Evolutionary conservation across 1,140 invertebrate species (phyloP), one percentile per base, ranked within the genome.

Genomic region (Capitella teleta): DNA sequence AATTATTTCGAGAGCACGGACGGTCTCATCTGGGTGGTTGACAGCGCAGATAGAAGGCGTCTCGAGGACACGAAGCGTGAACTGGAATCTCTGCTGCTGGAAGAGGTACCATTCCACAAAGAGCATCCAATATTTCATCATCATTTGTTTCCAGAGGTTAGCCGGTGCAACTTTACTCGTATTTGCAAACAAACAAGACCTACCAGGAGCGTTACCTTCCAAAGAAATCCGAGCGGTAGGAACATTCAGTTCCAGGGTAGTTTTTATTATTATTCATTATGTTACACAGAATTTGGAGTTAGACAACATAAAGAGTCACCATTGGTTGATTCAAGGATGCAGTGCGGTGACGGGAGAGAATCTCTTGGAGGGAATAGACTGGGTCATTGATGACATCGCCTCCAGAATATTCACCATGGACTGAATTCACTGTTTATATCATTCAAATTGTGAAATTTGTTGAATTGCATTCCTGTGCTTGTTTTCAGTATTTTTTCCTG

Each of bases 1-100:
- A 98, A 98, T 74, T 98, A 98, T 70, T 99, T 98, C 75, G 94
- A 98, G 73, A 85, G 84, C 57, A 98, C 95, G 5, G 95, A 99
- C 79, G 94, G 92, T 12, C 75, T 99, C 2, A 84, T 96, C n/a
- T 99, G 94, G 94, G 95, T 99, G 5, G 93, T 98, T n/a, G 95
- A 98, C 68, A 94, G 91, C 74, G 90, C 90, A 0, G 95, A 98
- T 72, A 82, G 82, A 61, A 77, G 87, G 63, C 75, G 95, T 60
- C 68, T 99, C 14, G 78, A 86, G 24, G 91, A 93, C 66, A 98
- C 93, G 68, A 84, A 81, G 63, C 70, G 74, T 42, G 93, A 97
- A 74, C 76, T 97, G 3, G 82, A 89, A 57, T 72, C 81, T 28
- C 73, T 98, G 8, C 74, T 98, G 10, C 70, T 84, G 60, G 93